These are phyloP conservation scores for Brachypalpus laphriformis DNA, from an alignment of 2,888 invertebrate genomes.

Conservation along the genomic window DNA sequence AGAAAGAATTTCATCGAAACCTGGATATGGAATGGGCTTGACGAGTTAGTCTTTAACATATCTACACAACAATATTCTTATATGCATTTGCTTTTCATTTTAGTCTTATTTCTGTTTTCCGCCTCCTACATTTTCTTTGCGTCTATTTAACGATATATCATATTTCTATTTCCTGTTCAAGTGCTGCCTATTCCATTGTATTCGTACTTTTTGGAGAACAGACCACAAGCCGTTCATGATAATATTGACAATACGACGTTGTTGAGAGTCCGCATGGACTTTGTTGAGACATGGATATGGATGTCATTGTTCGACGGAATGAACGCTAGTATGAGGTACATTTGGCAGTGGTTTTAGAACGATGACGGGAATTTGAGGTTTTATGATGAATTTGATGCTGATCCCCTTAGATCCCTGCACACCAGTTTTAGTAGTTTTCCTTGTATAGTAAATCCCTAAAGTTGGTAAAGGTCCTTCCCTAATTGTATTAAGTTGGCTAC, in stretches of 20 bases:
- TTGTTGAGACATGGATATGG: slow-evolving; percentile 73
- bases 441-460: neutral
- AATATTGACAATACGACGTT: slow-evolving; percentile 37
- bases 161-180: slow-evolving; percentile 28
- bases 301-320: slow-evolving; percentile 21
- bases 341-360: neutral
- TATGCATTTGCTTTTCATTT: neutral
- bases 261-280: slow-evolving; percentile 51
- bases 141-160: neutral
- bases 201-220: slow-evolving; percentile 68
- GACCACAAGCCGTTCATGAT: slow-evolving; percentile 52
- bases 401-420: neutral
- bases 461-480: neutral
- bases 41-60: slow-evolving; percentile 30
- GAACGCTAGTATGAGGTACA: slow-evolving; percentile 23
- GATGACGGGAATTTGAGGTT: neutral
- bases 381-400: neutral
- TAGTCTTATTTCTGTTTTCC: slow-evolving; percentile 1
- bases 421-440: neutral
- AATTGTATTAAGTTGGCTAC: too few relatives aligned
- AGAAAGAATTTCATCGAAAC: slow-evolving; percentile 66
- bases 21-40: slow-evolving; percentile 62
- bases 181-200: slow-evolving; percentile 64
- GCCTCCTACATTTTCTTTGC: neutral
- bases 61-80: neutral